Evolutionary conservation across 2,888 invertebrate genomes (phyloP).

Genomic region (Adelognathus sp.): DNA sequence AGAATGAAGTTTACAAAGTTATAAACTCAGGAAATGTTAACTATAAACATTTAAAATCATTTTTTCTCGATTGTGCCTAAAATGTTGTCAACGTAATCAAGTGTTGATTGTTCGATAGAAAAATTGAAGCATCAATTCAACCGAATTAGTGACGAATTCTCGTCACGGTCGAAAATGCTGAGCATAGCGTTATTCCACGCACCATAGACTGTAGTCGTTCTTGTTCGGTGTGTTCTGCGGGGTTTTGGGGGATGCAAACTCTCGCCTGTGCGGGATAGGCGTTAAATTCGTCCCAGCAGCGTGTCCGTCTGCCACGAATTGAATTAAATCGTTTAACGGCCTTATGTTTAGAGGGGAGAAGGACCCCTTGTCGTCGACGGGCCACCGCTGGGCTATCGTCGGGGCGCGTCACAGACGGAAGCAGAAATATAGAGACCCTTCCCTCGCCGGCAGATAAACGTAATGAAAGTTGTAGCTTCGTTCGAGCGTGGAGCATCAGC

Average conservation of each 20-base stretch:
- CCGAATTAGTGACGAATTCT: background rate
- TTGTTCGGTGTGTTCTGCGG: conserved; percentile 1
- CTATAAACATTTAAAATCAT: background rate
- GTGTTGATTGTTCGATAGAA: background rate
- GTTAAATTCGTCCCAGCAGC: conserved; percentile 74
- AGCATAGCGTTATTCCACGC: conserved; percentile 14
- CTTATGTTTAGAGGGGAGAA: conserved; percentile 74
- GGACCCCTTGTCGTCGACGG: conserved; percentile 58
- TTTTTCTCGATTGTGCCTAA: background rate
- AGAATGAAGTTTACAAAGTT: too few species aligned
- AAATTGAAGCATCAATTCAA: background rate
- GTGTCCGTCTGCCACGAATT: conserved; percentile 68
- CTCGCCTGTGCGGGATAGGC: conserved; percentile 64
- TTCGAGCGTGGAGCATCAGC: conserved; percentile 66
- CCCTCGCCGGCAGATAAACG: conserved; percentile 73
- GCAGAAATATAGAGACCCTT: conserved; percentile 51
- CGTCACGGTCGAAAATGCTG: conserved; percentile 42
- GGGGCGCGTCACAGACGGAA: conserved; percentile 66
- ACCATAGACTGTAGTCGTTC: background rate
- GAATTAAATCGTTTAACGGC: conserved; percentile 80
- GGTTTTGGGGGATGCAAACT: conserved; percentile 43
- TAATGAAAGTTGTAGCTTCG: conserved; percentile 78
- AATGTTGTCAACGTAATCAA: background rate
- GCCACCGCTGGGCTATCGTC: conserved; percentile 48
- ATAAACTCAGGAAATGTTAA: too few species aligned